Base-by-base conservation (phyloP, 2,888 invertebrate species). In the Monopis laevigella region DNA sequence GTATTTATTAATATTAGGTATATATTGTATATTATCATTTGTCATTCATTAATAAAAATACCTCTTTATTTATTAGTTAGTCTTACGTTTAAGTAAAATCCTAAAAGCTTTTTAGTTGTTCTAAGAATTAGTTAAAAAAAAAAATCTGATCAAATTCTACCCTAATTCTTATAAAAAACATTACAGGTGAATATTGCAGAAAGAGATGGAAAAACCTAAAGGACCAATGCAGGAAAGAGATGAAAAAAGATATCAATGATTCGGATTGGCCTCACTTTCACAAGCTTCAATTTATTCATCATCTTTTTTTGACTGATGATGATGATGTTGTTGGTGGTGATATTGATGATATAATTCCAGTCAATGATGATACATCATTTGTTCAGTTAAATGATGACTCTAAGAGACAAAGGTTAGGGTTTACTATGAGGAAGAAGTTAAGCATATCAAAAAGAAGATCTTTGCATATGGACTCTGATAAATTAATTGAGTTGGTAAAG, bases 191-290 rank as follows among this genome's bases (percentile, higher is more conserved):
- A 10, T 74, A 75, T 51, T 80, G 78, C 55, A 59, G 80, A 45
- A 80, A 77, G 44, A 62, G 68, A 66, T 81, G 81, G 81, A 81
- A 81, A 55, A 80, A 80, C 44, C 56, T 81, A 7, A 81, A 81
- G 50, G 81, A 81, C 46, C 77, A 80, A 52, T 80, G 77, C 45
- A 63, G 81, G 11, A 81, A 81, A 46, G 81, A 81, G 52, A 77
- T 78, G 65, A 78, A 78, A 46, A 80, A 78, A 40, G 62, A 64
- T 39, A 56, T 46, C 32, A n/a, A n/a, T n/a, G 64, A 66, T 2
- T 78, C 78, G 2, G 78, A 80, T 43, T 78, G 78, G 75, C 78
- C 75, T 0, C 80, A 80, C 47, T 75, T 77, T 46, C 56, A 54
- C 14, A 77, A 77, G 39, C 55, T 80, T 2, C 65, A 62, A 46